Base-by-base conservation (phyloP, 1,140 invertebrate species). In the Aphelenchoides fujianensis region DNA sequence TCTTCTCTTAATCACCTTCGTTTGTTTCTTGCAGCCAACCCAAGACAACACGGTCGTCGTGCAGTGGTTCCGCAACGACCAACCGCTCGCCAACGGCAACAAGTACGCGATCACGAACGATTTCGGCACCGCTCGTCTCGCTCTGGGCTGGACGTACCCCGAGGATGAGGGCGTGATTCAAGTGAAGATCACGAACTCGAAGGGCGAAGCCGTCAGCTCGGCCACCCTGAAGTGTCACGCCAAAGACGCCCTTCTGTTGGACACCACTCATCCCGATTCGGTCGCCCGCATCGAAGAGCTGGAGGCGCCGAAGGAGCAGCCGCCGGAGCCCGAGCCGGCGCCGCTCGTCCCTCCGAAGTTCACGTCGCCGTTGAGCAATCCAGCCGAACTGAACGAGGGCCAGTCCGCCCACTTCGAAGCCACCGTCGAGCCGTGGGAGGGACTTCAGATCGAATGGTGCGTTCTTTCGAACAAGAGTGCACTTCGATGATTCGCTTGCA, bases 391-490 rank as follows among this genome's bases (percentile, higher is more conserved):
- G 68, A 92, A 92, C 83, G 96, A 98, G 88, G 93, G 93, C 23
- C 92, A 98, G 84, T 87, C 93, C 59, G 93, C 93, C 31, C 94
- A 97, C 82, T 97, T 97, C 82, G 95, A 97, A 85, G 94, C 92
- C 80, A 90, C 94, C 36, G 85, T 98, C 9, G 93, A 96, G 78
- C 96, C 96, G 5, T 92, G 97, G 27, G 95, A 94, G 41, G 95
- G 92, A 0, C 92, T 98, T 91, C 93, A 92, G 85, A 93, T 98
- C 0, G 92, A 97, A 87, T 99, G 96, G 96, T 96, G n/a, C n/a
- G n/a, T n/a, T n/a, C n/a, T n/a, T n/a, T n/a, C n/a, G n/a, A n/a
- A n/a, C n/a, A n/a, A n/a, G n/a, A n/a, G n/a, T n/a, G n/a, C n/a
- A n/a, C n/a, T n/a, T n/a, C n/a, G n/a, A n/a, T n/a, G n/a, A n/a